phyloP scores from a whole-genome alignment of 2,797 vertebrate genomes.

The Darevskia nairensis region DNA sequence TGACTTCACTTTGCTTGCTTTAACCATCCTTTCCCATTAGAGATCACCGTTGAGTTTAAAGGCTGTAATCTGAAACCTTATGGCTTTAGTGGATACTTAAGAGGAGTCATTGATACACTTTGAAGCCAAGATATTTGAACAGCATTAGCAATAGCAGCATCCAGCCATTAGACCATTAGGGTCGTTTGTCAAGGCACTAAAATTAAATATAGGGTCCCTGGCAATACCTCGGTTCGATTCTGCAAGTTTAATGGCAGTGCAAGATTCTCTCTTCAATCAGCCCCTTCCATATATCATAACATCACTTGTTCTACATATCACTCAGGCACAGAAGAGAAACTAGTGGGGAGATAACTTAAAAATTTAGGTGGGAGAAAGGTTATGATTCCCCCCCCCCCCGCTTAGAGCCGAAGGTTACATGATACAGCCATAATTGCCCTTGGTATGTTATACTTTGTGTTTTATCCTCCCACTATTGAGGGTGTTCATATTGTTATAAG shows the following conservation, averaged over 20 bases:
- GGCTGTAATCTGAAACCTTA: slow-evolving; percentile 72
- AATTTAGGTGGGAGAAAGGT: not conserved
- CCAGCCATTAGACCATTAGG: slow-evolving; percentile 69
- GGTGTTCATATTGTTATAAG: not conserved
- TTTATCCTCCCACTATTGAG: not conserved
- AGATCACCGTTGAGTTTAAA: slow-evolving; percentile 65
- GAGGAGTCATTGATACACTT: slow-evolving; percentile 71
- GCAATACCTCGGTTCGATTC: slow-evolving; percentile 73
- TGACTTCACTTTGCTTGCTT: slow-evolving; percentile 68
- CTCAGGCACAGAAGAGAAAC: slow-evolving; percentile 36
- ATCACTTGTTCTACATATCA: slow-evolving; percentile 58
- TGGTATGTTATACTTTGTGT: not conserved
- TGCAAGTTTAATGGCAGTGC: slow-evolving; percentile 69
- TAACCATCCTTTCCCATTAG: slow-evolving; percentile 65
- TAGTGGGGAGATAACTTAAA: slow-evolving; percentile 9
- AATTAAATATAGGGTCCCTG: slow-evolving; percentile 73
- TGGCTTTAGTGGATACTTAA: slow-evolving; percentile 65
- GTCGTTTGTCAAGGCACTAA: slow-evolving; percentile 69
- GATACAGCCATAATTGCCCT: not conserved
- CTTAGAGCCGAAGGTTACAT: not conserved
- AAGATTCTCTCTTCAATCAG: slow-evolving; percentile 70
- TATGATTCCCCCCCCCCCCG: not conserved
- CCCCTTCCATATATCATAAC: slow-evolving; percentile 61
- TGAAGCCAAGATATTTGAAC: slow-evolving; percentile 70
- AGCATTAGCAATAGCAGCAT: slow-evolving; percentile 65